Conservation (phyloP, 2,888 invertebrate species). For the Andrena marginata region DNA sequence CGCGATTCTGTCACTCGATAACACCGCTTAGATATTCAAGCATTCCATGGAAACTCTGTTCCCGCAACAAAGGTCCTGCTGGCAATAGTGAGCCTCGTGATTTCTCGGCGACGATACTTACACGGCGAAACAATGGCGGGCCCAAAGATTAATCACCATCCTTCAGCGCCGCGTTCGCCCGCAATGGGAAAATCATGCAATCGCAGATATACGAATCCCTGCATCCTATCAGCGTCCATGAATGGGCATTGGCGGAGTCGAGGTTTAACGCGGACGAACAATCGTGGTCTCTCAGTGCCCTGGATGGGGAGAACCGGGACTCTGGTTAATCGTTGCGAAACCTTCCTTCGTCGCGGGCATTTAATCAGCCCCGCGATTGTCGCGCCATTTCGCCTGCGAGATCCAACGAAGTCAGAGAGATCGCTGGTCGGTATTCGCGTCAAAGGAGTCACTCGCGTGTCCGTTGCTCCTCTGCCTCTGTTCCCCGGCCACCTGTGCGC, state of each 20-base stretch:
- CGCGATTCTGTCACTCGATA: neutral
- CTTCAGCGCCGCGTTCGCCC: constrained; percentile 1
- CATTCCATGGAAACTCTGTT: neutral
- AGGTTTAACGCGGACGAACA: constrained; percentile 38
- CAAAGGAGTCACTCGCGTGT: constrained; percentile 1
- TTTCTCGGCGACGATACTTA: neutral
- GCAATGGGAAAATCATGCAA: constrained; percentile 8
- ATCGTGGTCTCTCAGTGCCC: constrained; percentile 37
- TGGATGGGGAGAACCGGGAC: constrained; percentile 3
- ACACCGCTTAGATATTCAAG: neutral
- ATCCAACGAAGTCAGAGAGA: constrained; percentile 9
- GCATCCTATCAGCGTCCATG: constrained; percentile 36
- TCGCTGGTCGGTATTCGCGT: constrained; percentile 5
- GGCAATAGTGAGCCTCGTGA: neutral
- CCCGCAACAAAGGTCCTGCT: neutral
- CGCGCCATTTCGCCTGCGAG: constrained; percentile 12
- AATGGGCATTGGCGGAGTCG: constrained; percentile 51
- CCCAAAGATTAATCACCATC: constrained; percentile 41
- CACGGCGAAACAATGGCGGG: constrained; percentile 34
- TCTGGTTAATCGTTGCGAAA: constrained; percentile 53
- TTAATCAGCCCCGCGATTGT: constrained; percentile 23
- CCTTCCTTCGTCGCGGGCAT: neutral
- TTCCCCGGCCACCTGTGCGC: neutral
- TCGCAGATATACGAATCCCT: constrained; percentile 36
- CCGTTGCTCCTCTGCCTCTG: neutral